phyloP scores from a whole-genome alignment of 2,797 vertebrate species.

The Manis pentadactyla region DNA sequence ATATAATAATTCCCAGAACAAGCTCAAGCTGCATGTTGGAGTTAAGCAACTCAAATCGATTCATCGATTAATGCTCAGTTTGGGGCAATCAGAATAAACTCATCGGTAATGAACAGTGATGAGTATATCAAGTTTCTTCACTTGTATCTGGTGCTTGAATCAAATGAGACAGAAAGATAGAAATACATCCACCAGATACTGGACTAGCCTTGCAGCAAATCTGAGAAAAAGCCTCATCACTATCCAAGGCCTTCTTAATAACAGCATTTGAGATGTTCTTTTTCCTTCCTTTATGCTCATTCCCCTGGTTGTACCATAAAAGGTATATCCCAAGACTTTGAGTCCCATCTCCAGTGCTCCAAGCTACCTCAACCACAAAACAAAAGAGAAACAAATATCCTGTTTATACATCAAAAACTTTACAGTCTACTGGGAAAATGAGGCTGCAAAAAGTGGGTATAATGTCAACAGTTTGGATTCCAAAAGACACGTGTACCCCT shows the following conservation, averaged over 20 bases:
- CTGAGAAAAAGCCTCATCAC: background rate
- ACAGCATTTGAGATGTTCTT: background rate
- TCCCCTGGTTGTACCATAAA: background rate
- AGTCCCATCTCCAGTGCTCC: background rate
- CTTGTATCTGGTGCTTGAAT: background rate
- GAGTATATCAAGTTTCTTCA: background rate
- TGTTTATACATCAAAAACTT: background rate
- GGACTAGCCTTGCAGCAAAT: background rate
- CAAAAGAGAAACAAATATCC: background rate
- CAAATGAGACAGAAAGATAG: background rate
- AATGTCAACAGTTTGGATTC: rapidly evolving
- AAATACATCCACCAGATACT: background rate
- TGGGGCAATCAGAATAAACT: background rate
- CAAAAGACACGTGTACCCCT: too few species aligned
- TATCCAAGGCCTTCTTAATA: background rate
- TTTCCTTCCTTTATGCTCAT: background rate
- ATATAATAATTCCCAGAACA: background rate
- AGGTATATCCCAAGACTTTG: background rate
- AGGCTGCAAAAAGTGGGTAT: background rate
- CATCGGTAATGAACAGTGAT: background rate
- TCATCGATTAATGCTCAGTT: background rate
- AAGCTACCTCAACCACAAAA: background rate
- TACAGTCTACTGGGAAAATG: background rate
- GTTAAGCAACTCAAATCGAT: background rate
- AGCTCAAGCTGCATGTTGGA: too few species aligned